Evolutionary conservation across 2,888 invertebrate species (phyloP), one percentile per base, ranked within the genome.

Genomic region (Ischnus inquisitorius): DNA sequence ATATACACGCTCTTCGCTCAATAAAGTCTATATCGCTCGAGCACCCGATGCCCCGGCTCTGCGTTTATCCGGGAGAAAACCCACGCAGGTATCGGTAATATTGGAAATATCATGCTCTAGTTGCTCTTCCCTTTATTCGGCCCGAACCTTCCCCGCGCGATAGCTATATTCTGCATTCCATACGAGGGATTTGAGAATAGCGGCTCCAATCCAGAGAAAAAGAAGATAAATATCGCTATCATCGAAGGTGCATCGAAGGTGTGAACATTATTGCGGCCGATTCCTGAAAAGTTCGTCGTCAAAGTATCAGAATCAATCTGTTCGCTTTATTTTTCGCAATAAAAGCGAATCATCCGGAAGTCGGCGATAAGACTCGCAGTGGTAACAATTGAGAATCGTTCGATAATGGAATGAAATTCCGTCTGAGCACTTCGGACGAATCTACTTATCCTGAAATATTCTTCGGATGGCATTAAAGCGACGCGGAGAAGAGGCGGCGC

Each of bases 101-200:
- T 90, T 84, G 90, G 90, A 90, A 90, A 90, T 90, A 90, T 88
- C 89, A 90, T 86, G 90, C 90, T 88, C 91, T 89, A 90, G 87
- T 90, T 90, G 88, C 86, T 69, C 83, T 72, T 64, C 65, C 71
- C 84, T 81, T 79, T 84, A 85, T 88, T 88, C 83, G 81, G 39
- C 82, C 80, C 82, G 74, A 22, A 57, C 10, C 54, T 34, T 34
- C 34, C 5, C 43, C 79, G 79, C 62, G 41, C 41, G 19, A 67
- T 28, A 48, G 68, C 43, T 16, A 71, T 25, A 10, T 14, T 39
- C 68, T 14, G 19, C 57, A 68, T 77, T 48, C 14, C 16, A 16
- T 19, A 76, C 75, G 28, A 72, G 67, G 28, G 48, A 62, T 77
- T 79, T 76, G 68, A 39, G 22, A 22, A 68, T 62, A 64, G 39